Percentiles rank a stretch among this genome's conserved stretches.
Evolutionary conservation across 2,797 vertebrate species (phyloP).

Genomic region (Garrulus glandarius): DNA sequence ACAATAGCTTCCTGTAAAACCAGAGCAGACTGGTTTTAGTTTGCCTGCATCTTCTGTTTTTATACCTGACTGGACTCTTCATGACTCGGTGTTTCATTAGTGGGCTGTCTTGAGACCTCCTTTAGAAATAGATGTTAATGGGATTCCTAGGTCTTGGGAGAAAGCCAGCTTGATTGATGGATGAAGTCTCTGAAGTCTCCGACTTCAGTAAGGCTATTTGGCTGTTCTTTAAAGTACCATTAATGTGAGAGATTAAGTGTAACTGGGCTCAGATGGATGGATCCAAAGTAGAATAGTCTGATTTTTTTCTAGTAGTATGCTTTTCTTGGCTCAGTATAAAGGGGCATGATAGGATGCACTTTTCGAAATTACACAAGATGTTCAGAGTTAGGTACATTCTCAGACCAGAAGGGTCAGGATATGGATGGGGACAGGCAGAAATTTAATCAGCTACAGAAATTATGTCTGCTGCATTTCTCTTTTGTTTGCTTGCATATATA

Average conservation of each 20-base stretch:
- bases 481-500: not conserved
- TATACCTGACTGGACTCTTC: not conserved
- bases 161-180: not conserved
- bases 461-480: not conserved
- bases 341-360: not conserved
- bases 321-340: not conserved
- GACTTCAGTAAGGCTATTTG: not conserved
- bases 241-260: not conserved
- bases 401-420: not conserved
- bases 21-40: not conserved
- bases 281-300: not conserved
- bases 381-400: not conserved
- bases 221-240: not conserved
- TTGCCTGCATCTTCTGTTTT: not conserved
- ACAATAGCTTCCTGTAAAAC: not conserved
- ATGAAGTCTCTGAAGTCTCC: not conserved
- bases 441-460: not conserved
- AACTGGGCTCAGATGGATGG: not conserved
- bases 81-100: not conserved
- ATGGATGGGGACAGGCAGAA: not conserved
- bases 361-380: not conserved
- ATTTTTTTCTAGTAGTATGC: not conserved
- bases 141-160: not conserved
- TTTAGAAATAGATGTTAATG: not conserved
- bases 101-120: not conserved